Evolutionary conservation across 2,113 vertebrate genomes (phyloP).

Genomic region (Crotalus viridis): DNA sequence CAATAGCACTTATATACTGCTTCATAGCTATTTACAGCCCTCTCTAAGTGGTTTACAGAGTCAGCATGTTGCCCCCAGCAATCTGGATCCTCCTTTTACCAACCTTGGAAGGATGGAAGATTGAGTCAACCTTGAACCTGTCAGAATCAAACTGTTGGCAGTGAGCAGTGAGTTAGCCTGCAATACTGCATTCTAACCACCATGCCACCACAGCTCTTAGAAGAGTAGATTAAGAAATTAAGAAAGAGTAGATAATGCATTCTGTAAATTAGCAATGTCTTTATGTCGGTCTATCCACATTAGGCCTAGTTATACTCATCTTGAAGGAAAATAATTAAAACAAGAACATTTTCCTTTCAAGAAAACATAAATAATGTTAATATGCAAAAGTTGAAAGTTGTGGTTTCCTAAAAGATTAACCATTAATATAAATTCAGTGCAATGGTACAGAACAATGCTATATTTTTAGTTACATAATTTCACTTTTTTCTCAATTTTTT

Average conservation of each 20-base stretch:
- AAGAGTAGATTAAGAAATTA: neutral
- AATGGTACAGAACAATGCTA: neutral
- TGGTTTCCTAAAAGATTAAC: accelerated
- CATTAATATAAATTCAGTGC: accelerated
- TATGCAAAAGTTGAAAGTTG: neutral
- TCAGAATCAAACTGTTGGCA: neutral
- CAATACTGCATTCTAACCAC: neutral
- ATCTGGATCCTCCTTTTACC: neutral
- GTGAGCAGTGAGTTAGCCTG: neutral
- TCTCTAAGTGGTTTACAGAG: neutral
- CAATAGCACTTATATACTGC: neutral
- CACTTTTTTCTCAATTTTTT: neutral
- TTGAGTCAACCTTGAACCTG: neutral
- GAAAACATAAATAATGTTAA: neutral
- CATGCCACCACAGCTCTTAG: neutral
- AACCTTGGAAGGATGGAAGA: neutral
- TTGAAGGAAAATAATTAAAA: neutral
- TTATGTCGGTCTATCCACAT: neutral
- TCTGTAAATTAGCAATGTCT: neutral
- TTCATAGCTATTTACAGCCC: neutral
- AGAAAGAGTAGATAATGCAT: neutral
- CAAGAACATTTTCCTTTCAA: neutral
- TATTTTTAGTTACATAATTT: neutral
- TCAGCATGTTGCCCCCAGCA: neutral
- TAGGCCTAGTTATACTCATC: neutral